Evolutionary conservation across 2,797 vertebrate genomes (phyloP).

Genomic region (Propithecus deckenii): DNA sequence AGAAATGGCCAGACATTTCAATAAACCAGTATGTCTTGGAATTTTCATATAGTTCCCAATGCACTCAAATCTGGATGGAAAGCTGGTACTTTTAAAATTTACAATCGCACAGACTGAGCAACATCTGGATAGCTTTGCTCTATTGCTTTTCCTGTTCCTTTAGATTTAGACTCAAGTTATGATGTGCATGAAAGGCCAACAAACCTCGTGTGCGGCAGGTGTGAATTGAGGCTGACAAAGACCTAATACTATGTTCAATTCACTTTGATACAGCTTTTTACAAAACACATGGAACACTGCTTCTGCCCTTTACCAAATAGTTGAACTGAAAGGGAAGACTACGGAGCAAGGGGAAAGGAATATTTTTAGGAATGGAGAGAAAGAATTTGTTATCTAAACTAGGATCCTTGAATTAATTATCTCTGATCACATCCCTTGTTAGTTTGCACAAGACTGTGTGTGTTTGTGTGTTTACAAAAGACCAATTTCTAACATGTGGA

Average conservation of each 20-base stretch:
- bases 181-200: slow-evolving; percentile 91
- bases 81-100: slow-evolving; percentile 88
- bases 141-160: slow-evolving; percentile 90
- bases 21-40: slow-evolving; percentile 85
- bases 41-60: slow-evolving; percentile 87
- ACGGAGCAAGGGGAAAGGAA: background rate
- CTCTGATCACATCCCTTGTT: background rate
- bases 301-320: slow-evolving; percentile 49
- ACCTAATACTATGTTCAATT: slow-evolving; percentile 81
- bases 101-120: slow-evolving; percentile 89
- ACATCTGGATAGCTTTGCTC: slow-evolving; percentile 94
- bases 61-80: slow-evolving; percentile 85
- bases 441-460: background rate
- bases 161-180: slow-evolving; percentile 91
- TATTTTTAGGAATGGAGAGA: background rate
- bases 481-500: slow-evolving; percentile 8
- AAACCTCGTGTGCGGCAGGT: slow-evolving; percentile 85
- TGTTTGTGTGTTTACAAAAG: background rate
- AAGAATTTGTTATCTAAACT: background rate
- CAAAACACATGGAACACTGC: slow-evolving; percentile 55
- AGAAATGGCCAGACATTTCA: slow-evolving; percentile 86
- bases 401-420: background rate
- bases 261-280: slow-evolving; percentile 74
- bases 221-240: slow-evolving; percentile 86
- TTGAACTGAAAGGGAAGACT: background rate